Evolutionary conservation across 2,888 invertebrate genomes (phyloP), one percentile per base, ranked within the genome.

Genomic region (Chalcosyrphus nemorum): DNA sequence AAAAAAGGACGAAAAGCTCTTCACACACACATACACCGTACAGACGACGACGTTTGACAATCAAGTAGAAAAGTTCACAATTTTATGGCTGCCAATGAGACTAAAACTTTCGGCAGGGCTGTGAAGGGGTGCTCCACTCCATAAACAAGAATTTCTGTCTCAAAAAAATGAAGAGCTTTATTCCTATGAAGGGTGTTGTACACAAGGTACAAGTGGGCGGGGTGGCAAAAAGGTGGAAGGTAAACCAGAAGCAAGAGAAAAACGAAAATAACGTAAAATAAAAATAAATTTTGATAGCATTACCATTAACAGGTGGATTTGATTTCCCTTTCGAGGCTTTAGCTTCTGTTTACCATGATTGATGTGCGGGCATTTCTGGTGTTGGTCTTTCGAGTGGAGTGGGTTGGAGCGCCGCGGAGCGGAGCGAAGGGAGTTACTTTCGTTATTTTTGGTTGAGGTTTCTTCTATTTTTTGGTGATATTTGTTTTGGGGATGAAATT

Each of bases 301-400:
- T 54, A 68, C 76, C 76, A 77, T 77, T 77, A 77, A 77, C 76
- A 77, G 76, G 76, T 77, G 76, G 68, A 77, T 77, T 77, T 77
- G 76, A 77, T 77, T 68, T 77, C 61, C 68, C 61, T 77, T 77
- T 77, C 70, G 52, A 68, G 68, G 68, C 68, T 61, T 70, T 70
- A 54, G 70, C 68, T 70, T 35, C 76, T 68, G 76, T 77, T 77
- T 77, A 35, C 61, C 61, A 77, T 77, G 76, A 77, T 77, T 77
- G 76, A 76, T 76, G 76, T 68, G 68, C 61, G 54, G 61, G 76
- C 59, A 61, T 70, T 68, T 59, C 52, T 35, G 47, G 35, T n/a
- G n/a, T 35, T 54, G 29, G n/a, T n/a, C 41, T 7, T n/a, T 47
- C 32, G 32, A 32, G 5, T 32, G 47, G 56, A 5, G 32, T 32